These are phyloP conservation scores for Ectropis grisescens DNA, from an alignment of 1,140 invertebrate species.

Conservation along the genomic window DNA sequence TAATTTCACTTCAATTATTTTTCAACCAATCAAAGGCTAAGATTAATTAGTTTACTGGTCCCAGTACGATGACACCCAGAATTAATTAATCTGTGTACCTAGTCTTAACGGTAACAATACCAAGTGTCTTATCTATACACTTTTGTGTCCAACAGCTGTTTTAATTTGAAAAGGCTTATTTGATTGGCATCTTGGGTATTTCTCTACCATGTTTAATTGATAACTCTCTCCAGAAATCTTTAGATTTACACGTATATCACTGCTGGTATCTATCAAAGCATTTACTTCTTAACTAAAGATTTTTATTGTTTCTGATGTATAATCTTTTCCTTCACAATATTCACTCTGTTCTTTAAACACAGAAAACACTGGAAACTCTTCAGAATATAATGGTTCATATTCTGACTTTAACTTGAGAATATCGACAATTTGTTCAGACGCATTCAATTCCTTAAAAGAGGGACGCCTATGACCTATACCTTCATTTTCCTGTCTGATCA, in stretches of 20 bases:
- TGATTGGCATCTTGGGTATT: constrained; percentile 15
- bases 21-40: constrained; percentile 23
- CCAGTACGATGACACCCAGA: constrained; percentile 11
- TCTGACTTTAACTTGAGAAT: not conserved
- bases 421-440: not conserved
- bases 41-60: constrained; percentile 14
- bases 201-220: constrained; percentile 1
- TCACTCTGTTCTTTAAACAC: constrained; percentile 7
- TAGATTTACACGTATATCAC: constrained; percentile 21
- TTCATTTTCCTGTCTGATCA: not conserved
- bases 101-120: constrained; percentile 11
- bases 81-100: constrained; percentile 1
- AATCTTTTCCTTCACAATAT: not conserved
- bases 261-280: constrained; percentile 17
- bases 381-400: not conserved
- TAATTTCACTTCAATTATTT: constrained; percentile 9
- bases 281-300: constrained; percentile 2
- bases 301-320: constrained; percentile 11
- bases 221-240: constrained; percentile 12
- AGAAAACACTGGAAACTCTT: not conserved
- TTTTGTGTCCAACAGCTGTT: constrained; percentile 14
- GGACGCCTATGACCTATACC: not conserved
- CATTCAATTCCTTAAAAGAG: not conserved
- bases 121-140: constrained; percentile 12
- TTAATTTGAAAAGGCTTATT: constrained; percentile 14